These are phyloP conservation scores for Lycaon pictus DNA, from an alignment of 2,113 vertebrate species.

Conservation along the genomic window DNA sequence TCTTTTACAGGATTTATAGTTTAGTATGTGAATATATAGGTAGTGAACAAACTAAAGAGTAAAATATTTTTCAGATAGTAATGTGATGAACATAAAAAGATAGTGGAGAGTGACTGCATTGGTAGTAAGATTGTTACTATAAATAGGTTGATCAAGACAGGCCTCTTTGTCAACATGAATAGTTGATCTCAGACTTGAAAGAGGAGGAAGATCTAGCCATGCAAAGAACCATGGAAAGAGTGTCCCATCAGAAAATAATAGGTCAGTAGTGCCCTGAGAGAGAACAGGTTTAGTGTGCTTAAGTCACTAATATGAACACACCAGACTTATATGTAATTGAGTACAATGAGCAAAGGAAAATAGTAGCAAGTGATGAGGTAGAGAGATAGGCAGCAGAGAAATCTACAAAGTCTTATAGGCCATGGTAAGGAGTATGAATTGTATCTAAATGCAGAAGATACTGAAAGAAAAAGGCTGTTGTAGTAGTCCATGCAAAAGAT, in stretches of 20 bases:
- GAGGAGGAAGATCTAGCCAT: not conserved
- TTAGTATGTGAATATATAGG: not conserved
- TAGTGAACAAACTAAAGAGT: not conserved
- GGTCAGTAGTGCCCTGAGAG: not conserved
- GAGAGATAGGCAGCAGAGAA: not conserved
- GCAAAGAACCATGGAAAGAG: not conserved
- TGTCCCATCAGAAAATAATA: not conserved
- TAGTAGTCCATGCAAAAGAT: not conserved
- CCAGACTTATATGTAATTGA: not conserved
- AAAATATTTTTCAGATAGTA: not conserved
- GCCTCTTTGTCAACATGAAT: not conserved
- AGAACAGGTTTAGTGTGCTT: not conserved
- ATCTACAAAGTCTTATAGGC: not conserved
- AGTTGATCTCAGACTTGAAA: not conserved
- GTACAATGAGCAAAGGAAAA: not conserved
- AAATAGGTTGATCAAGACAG: not conserved
- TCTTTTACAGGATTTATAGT: not conserved
- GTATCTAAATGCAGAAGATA: not conserved
- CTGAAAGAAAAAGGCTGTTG: not conserved
- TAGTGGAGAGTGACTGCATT: not conserved
- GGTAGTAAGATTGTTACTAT: not conserved
- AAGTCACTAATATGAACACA: not conserved
- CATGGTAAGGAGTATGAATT: not conserved
- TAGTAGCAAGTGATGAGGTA: not conserved
- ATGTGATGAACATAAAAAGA: not conserved